Evolutionary conservation across 2,888 invertebrate genomes (phyloP), one percentile per base, ranked within the genome.

Genomic region (Ophion ventricosus): DNA sequence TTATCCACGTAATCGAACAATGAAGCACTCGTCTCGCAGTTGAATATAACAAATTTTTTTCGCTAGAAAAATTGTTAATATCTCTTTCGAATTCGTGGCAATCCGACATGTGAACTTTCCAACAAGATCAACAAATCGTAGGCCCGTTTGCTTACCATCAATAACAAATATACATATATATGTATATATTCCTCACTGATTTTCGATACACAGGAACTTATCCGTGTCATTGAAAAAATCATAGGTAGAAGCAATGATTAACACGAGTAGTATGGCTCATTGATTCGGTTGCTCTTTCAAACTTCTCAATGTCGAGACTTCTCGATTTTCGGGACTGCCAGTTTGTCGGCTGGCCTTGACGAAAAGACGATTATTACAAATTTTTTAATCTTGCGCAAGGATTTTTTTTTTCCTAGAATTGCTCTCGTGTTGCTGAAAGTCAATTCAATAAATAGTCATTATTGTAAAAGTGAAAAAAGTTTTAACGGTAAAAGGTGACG

Each of bases 31-130:
- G 40, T 40, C 40, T 40, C 40, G 40, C 5, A n/a, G n/a, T n/a
- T 10, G 40, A 66, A 14, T 40, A 35, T 5, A 66, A 66, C 40
- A n/a, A 66, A 43, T 49, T 67, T 67, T 67, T 49, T 67, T 49
- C 43, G 25, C 17, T 3, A 43, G 43, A 43, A 43, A 23, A 43
- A 66, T 67, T 25, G 66, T 67, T 49, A 0, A 17, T 4, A 23
- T 40, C 43, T 40, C 7, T 7, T 63, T 29, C 17, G 35, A 49
- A 17, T 49, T 3, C 17, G 17, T 49, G 14, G 49, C 2, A 11
- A 43, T 43, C 43, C 43, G 43, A 0, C 17, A 4, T 3, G 49
- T 49, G 49, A 49, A 49, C 17, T 49, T 17, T 49, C 17, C 49
- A 49, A 49, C 17, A 14, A 3, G 49, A 49, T 49, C 4, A 14